phyloP scores from a whole-genome alignment of 2,888 invertebrate species.

The Strigamia transsilvanica region DNA sequence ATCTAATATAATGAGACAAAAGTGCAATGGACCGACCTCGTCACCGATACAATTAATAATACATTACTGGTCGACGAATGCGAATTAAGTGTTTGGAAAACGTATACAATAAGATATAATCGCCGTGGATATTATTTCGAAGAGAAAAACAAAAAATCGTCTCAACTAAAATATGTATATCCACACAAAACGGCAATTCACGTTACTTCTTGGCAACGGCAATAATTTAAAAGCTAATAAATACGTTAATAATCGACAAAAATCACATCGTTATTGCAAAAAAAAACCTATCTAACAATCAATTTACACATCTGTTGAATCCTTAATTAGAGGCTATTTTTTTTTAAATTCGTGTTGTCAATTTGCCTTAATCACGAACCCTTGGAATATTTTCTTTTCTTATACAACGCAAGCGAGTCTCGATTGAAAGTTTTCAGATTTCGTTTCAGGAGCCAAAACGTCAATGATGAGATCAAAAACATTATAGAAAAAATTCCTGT shows the following conservation, averaged over 20 bases:
- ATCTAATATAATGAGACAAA: too few species aligned
- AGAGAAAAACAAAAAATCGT: background rate
- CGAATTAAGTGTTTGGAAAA: too few species aligned
- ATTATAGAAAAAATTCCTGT: constrained; percentile 55
- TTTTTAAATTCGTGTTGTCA: background rate
- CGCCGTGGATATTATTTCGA: background rate
- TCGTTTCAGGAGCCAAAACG: constrained; percentile 46
- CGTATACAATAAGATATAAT: too few species aligned
- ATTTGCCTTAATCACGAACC: background rate
- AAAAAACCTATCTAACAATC: background rate
- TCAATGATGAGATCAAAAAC: constrained; percentile 56
- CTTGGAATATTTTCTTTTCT: background rate
- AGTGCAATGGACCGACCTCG: too few species aligned
- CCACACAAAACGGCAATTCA: background rate
- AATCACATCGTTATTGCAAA: constrained; percentile 19
- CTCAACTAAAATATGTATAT: background rate
- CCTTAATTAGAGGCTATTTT: background rate
- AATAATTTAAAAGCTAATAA: constrained; percentile 10
- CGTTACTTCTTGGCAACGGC: background rate
- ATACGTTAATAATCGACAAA: background rate
- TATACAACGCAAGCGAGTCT: background rate
- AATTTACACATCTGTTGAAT: too few species aligned
- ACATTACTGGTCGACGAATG: too few species aligned
- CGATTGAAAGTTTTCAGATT: constrained; percentile 13
- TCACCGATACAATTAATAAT: too few species aligned